These are phyloP conservation scores for Columba livia DNA, from an alignment of 2,113 vertebrate genomes.

Conservation along the genomic window DNA sequence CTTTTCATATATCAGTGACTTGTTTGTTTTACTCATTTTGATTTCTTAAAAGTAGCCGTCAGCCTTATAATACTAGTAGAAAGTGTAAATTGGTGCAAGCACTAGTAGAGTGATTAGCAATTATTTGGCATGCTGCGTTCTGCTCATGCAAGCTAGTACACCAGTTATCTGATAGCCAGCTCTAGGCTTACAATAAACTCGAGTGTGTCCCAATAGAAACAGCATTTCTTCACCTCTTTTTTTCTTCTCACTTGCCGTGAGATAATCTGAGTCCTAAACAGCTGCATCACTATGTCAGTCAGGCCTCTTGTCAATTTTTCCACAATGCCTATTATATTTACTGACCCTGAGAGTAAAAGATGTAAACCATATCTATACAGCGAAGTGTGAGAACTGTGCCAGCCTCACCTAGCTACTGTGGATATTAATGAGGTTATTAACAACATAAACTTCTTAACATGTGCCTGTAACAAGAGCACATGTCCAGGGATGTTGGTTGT, in stretches of 20 bases:
- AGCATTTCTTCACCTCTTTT: background rate
- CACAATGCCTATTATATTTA: background rate
- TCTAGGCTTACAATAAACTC: background rate
- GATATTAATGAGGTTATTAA: background rate
- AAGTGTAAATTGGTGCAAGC: conserved; percentile 10
- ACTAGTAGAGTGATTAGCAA: background rate
- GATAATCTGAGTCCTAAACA: background rate
- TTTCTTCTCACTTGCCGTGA: background rate
- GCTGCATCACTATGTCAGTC: background rate
- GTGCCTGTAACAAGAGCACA: background rate
- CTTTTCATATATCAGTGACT: background rate
- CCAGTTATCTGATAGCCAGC: background rate
- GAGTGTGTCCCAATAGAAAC: background rate
- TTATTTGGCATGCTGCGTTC: background rate
- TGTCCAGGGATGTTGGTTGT: background rate
- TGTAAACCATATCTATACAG: background rate
- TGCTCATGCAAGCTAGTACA: background rate
- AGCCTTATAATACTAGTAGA: background rate
- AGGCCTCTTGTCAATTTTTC: background rate
- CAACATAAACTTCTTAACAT: background rate
- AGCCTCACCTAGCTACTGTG: background rate
- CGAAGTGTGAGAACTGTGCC: background rate
- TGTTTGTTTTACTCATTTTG: background rate
- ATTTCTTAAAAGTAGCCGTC: background rate
- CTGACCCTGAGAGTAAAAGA: background rate